Conservation (phyloP, 2,113 vertebrate genomes). For the Trochalopteron elliotii region DNA sequence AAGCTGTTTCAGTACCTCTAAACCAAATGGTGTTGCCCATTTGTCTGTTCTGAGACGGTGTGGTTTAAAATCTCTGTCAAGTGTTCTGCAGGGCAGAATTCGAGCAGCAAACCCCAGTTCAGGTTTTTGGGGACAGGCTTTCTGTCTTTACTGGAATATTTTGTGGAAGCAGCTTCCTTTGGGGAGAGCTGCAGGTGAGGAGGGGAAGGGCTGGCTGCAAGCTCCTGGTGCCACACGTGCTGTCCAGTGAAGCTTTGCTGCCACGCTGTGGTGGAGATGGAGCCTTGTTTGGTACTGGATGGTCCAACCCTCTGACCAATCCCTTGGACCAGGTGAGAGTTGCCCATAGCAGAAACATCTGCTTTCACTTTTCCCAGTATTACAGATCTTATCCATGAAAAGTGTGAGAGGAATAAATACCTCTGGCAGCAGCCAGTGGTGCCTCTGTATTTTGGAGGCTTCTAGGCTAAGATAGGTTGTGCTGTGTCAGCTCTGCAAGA, state of each 20-base stretch:
- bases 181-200: neutral
- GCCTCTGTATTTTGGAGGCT: neutral
- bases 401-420: neutral
- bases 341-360: neutral
- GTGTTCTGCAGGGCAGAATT: neutral
- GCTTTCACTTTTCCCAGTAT: neutral
- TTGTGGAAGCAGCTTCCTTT: neutral
- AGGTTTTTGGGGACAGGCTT: neutral
- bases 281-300: neutral
- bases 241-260: constrained; percentile 38
- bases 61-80: neutral
- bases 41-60: neutral
- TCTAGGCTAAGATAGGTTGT: neutral
- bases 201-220: neutral
- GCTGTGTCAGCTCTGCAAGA: neutral
- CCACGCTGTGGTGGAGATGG: constrained; percentile 31
- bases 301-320: neutral
- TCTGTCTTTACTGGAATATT: neutral
- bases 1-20: neutral
- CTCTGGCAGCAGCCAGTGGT: neutral
- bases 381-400: neutral
- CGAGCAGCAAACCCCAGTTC: neutral
- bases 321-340: neutral
- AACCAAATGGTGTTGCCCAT: neutral
- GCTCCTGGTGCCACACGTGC: neutral